Evolutionary conservation across 2,797 vertebrate genomes (phyloP), one percentile per base, ranked within the genome.

Genomic region (Chelon labrosus): DNA sequence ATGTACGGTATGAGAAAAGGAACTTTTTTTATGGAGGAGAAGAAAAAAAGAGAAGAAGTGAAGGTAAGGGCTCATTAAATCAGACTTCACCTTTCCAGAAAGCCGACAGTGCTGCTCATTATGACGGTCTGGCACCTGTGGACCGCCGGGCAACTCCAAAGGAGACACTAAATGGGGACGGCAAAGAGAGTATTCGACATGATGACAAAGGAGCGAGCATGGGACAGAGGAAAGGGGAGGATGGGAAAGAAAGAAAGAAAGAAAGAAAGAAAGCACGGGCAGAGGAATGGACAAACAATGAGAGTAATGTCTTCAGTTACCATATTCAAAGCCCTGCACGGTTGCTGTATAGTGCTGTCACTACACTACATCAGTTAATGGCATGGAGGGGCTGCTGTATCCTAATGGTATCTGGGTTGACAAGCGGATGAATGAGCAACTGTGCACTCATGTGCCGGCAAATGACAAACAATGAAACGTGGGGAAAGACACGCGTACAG

Each of bases 271-370:
- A 35, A 52, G 7, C 11, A 44, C 13, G 9, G 25, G 68, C 16
- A 39, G 66, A 73, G 65, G 64, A 75, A 77, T 61, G 70, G 89
- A 78, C 83, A 84, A 86, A 88, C 77, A 79, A 65, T 62, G 87
- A 84, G 85, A 93, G 55, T 65, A 80, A 89, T 86, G 82, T 85
- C 80, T 89, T 73, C 59, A 63, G 85, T 85, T 85, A 75, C 59
- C 37, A 31, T 88, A 89, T 88, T 88, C 87, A 71, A 83, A 85
- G 87, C 85, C 84, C 73, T 14, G 17, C 42, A 1, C 75, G 50
- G 59, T 52, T 47, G 73, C 71, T 61, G 83, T 64, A 83, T 54
- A 65, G 66, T 46, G 56, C 78, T 80, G 84, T 77, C 84, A 67
- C 72, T 19, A 68, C 70, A 12, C 55, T 75, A 78, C 79, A 67